phyloP scores from a whole-genome alignment of 2,888 invertebrate species.

The Patella ulyssiponensis region DNA sequence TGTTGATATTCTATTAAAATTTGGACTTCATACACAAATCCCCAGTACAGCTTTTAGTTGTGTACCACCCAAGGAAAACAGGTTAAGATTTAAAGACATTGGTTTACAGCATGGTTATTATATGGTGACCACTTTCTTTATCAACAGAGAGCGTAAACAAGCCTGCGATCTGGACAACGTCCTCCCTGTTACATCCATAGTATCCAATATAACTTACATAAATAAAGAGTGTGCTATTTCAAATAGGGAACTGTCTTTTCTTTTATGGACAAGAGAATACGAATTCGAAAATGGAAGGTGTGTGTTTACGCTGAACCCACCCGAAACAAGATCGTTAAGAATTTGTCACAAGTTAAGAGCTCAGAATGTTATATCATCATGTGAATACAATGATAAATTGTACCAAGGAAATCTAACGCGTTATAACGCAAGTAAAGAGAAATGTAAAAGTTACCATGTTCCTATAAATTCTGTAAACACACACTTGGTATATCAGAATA shows the following conservation, averaged over 20 bases:
- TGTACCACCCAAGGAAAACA: not conserved
- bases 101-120: conserved; percentile 10
- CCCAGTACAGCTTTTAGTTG: not conserved
- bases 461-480: not conserved
- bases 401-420: not conserved
- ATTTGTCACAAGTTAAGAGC: conserved; percentile 10
- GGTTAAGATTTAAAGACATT: not conserved
- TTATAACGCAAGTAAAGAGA: not conserved
- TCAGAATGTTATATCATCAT: not conserved
- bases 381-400: not conserved
- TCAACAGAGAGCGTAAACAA: not conserved
- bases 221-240: not conserved
- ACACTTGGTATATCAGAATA: conserved; percentile 29
- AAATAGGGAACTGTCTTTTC: not conserved
- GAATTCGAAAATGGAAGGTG: not conserved
- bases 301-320: not conserved
- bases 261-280: not conserved
- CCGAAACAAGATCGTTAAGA: conserved; percentile 1
- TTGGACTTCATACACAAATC: not conserved
- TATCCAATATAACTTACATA: not conserved
- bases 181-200: not conserved
- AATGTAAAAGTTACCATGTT: not conserved
- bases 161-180: not conserved
- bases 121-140: not conserved
- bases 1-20: conserved; percentile 17